Percentiles rank a stretch among this genome's conserved stretches.
These are phyloP conservation scores for Pluvianellus socialis DNA, from an alignment of 2,113 vertebrate genomes.

Conservation along the genomic window DNA sequence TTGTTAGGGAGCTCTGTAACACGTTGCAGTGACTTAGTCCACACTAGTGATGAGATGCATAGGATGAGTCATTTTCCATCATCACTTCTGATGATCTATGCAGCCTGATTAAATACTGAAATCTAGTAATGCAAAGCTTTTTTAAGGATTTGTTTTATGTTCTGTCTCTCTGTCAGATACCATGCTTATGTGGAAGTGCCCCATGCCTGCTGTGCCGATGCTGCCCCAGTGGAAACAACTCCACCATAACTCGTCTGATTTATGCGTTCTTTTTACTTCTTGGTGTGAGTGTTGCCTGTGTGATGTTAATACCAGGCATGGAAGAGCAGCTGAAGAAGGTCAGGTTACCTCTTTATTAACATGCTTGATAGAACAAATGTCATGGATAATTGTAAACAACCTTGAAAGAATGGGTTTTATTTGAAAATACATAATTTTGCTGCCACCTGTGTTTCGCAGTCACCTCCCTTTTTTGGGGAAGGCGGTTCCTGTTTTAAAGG, in stretches of 20 bases:
- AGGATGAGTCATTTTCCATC: background rate
- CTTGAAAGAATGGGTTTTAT: background rate
- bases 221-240: conserved; percentile 96
- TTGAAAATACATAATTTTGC: background rate
- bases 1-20: background rate
- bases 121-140: background rate
- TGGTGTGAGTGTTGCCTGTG: conserved; percentile 89
- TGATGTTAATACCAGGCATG: conserved; percentile 98
- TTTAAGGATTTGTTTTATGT: background rate
- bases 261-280: conserved; percentile 93
- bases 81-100: background rate
- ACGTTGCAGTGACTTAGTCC: background rate
- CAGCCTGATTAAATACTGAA: background rate
- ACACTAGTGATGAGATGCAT: background rate
- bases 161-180: conserved; percentile 78
- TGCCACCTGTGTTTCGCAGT: background rate
- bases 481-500: background rate
- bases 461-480: background rate
- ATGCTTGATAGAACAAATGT: background rate
- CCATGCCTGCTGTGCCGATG: conserved; percentile 95
- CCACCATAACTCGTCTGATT: conserved; percentile 93
- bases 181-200: conserved; percentile 94
- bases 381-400: background rate
- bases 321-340: conserved; percentile 98
- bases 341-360: background rate